Conservation (phyloP, 2,888 invertebrate genomes). For the Scaeva pyrastri region DNA sequence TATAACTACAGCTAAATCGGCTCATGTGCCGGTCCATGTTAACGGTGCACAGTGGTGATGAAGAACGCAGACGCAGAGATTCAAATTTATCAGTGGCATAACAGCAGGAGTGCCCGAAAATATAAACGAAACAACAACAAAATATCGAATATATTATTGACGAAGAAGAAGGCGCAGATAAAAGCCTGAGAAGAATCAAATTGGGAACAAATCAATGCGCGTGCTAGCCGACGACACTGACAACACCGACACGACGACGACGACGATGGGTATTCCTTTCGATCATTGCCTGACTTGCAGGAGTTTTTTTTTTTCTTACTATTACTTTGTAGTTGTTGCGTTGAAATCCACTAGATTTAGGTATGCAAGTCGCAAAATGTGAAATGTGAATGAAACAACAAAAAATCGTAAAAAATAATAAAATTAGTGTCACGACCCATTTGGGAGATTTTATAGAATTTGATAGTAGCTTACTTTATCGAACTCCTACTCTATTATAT, state of each 20-base stretch:
- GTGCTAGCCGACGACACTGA: constrained; percentile 34
- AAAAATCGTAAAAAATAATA: constrained; percentile 11
- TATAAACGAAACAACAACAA: constrained; percentile 2
- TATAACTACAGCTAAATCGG: constrained; percentile 23
- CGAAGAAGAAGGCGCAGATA: constrained; percentile 34
- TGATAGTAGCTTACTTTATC: constrained; percentile 44
- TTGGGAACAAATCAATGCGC: constrained; percentile 57
- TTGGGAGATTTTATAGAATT: constrained; percentile 60
- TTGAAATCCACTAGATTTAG: not conserved
- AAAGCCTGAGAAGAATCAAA: constrained; percentile 27
- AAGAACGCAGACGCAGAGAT: not conserved
- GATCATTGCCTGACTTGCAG: constrained; percentile 12
- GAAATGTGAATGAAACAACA: constrained; percentile 26
- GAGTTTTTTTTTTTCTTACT: not conserved
- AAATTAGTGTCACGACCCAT: constrained; percentile 58
- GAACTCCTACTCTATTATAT: not conserved
- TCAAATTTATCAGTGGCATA: constrained; percentile 61
- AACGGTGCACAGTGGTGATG: not conserved
- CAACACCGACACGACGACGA: too few relatives aligned
- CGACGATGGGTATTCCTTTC: constrained; percentile 43
- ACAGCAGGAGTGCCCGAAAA: constrained; percentile 39
- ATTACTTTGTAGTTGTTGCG: constrained; percentile 25
- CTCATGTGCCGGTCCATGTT: constrained; percentile 5
- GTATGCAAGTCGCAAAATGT: constrained; percentile 37
- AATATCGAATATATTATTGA: constrained; percentile 12